These are phyloP conservation scores for Chloromyia formosa DNA, from an alignment of 2,888 invertebrate genomes.

Conservation along the genomic window DNA sequence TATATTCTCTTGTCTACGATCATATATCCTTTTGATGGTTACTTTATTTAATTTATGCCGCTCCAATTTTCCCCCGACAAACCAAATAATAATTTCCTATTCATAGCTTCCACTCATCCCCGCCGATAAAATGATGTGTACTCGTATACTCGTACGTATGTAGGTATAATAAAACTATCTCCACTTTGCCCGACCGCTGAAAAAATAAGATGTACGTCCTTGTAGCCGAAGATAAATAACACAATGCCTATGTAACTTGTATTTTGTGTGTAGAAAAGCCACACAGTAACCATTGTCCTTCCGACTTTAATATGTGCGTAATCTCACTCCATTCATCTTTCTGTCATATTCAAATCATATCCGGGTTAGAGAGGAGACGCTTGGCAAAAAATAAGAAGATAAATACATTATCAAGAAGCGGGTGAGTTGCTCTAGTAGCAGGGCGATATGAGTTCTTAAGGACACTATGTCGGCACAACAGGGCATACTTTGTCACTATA, in stretches of 20 bases:
- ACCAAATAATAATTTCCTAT: constrained; percentile 30
- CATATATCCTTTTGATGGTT: constrained; percentile 33
- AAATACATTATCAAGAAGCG: constrained; percentile 20
- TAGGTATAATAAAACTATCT: neutral
- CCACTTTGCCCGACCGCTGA: neutral
- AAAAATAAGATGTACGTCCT: neutral
- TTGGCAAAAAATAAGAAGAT: constrained; percentile 8
- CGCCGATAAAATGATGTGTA: neutral
- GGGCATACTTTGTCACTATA: constrained; percentile 32
- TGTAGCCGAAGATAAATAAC: neutral
- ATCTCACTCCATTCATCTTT: constrained; percentile 1
- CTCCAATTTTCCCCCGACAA: constrained; percentile 11
- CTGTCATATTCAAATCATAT: constrained; percentile 30
- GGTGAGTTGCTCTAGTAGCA: too few relatives aligned
- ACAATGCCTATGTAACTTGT: too few relatives aligned
- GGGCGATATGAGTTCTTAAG: neutral
- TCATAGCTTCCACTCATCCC: constrained; percentile 13
- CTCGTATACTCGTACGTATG: neutral
- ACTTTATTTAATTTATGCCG: constrained; percentile 35
- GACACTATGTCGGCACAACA: constrained; percentile 8
- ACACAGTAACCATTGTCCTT: constrained; percentile 20
- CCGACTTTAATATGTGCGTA: neutral
- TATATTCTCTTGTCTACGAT: neutral
- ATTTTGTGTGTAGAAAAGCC: too few relatives aligned
- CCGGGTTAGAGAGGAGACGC: neutral